phyloP scores from a whole-genome alignment of 2,888 invertebrate genomes.

The Malthinus seriepunctatus region DNA sequence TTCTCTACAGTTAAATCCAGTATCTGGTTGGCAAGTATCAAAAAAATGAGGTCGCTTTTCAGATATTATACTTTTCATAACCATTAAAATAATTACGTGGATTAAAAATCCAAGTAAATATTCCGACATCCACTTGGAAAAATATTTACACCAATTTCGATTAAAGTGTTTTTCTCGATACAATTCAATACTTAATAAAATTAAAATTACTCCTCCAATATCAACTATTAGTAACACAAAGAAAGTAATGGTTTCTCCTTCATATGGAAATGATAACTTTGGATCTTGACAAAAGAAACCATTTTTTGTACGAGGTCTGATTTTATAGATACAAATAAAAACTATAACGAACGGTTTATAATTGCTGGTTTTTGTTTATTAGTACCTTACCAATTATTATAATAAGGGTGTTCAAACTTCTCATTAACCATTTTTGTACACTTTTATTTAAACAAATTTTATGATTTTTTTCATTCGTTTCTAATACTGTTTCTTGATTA shows the following conservation, averaged over 20 bases:
- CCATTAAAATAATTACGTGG: neutral
- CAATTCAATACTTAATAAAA: neutral
- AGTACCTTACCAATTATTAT: no score
- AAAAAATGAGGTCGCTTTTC: neutral
- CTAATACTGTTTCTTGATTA: no score
- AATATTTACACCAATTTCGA: neutral
- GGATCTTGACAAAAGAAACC: constrained; percentile 76
- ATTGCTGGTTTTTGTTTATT: no score
- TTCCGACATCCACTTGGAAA: neutral
- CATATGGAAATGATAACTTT: constrained; percentile 65
- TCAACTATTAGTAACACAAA: neutral
- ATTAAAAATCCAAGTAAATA: neutral
- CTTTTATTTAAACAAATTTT: no score
- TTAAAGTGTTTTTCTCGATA: neutral
- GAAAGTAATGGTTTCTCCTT: constrained; percentile 70
- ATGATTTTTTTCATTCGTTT: no score
- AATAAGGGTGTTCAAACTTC: no score
- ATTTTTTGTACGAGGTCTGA: constrained; percentile 59
- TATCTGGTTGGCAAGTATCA: neutral
- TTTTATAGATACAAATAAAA: no score
- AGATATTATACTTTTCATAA: neutral
- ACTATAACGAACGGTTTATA: no score
- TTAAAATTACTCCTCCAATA: neutral
- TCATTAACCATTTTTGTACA: no score
- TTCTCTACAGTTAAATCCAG: neutral